Evolutionary conservation across 2,113 vertebrate species (phyloP), one percentile per base, ranked within the genome.

Genomic region (Chaetorhynchus papuensis): DNA sequence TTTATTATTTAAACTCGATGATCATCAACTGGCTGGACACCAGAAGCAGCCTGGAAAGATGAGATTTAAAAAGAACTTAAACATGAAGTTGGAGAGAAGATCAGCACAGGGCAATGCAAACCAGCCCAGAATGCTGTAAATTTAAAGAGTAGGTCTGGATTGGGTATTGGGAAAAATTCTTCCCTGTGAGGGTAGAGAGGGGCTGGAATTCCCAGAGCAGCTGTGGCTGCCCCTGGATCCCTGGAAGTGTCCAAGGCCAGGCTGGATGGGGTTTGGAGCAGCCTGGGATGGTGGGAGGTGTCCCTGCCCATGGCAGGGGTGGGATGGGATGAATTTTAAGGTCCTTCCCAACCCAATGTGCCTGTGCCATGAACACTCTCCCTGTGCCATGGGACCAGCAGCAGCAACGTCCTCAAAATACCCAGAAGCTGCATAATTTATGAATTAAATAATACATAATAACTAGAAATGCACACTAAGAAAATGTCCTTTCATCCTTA

Each of bases 1-100:
- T 96, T 96, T 96, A 82, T 96, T 93, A 93, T 97, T 97, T 90
- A 94, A 93, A 94, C 78, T 52, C 18, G 8, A 26, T 57, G 68
- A 85, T 74, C 64, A 49, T 39, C 90, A 83, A 53, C 44, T n/a
- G 22, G 35, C 60, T 93, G 63, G 76, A 81, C 28, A 77, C 42
- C 39, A 90, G 91, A 69, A 91, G 84, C 41, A 96, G 63, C 86
- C 33, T 69, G 91, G 33, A 66, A 90, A 94, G 45, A 86, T 31
- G 41, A 90, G 83, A 56, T 81, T 33, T 42, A 56, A 90, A 82
- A 93, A 50, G 61, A 88, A 83, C 37, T 93, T 56, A 18, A 80
- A 59, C 37, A 39, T 18, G 68, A 52, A 41, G 27, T 37, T 30
- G 59, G 42, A 56, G 33, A 79, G 39, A 83, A 87, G 35, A 88